Percentiles rank a stretch among this genome's conserved stretches.
phyloP scores from a whole-genome alignment of 2,888 invertebrate species.

The Drosophila affinis region DNA sequence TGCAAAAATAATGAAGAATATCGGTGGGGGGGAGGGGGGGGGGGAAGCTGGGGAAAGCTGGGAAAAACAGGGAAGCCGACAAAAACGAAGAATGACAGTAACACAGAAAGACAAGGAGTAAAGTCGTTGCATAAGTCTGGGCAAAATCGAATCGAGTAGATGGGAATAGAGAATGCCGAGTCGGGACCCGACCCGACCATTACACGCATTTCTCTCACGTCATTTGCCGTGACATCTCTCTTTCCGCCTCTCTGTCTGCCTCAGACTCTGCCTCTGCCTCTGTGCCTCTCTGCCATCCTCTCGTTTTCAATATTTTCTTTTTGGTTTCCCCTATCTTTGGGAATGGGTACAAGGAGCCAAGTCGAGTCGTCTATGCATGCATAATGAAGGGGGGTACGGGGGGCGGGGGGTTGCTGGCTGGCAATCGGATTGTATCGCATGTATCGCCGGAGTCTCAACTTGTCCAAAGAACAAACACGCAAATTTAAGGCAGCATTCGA shows the following conservation, averaged over 20 bases:
- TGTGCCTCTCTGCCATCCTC: background rate
- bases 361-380: slow-evolving; percentile 56
- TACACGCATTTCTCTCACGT: slow-evolving; percentile 59
- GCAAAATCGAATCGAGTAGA: slow-evolving; percentile 14
- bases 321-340: slow-evolving; percentile 19
- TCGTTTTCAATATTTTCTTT: slow-evolving; percentile 55
- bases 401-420: background rate
- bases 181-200: slow-evolving; percentile 24
- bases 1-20: slow-evolving; percentile 53
- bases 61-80: slow-evolving; percentile 18
- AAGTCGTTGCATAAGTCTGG: slow-evolving; percentile 2
- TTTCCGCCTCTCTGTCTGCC: background rate
- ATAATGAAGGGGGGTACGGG: slow-evolving; percentile 60
- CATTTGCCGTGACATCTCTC: slow-evolving; percentile 53
- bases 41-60: background rate
- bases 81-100: background rate
- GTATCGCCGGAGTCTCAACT: slow-evolving; percentile 34
- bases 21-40: slow-evolving; percentile 18
- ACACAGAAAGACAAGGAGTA: background rate
- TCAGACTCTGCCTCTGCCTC: background rate
- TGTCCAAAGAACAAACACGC: slow-evolving; percentile 23
- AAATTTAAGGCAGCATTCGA: background rate
- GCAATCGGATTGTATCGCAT: slow-evolving; percentile 60
- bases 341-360: background rate
- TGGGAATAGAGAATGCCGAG: slow-evolving; percentile 8